A percentile compares a stretch with the other conserved stretches of the same genome.
phyloP scores from a whole-genome alignment of 2,113 vertebrate species.

The Ciconia stormi region DNA sequence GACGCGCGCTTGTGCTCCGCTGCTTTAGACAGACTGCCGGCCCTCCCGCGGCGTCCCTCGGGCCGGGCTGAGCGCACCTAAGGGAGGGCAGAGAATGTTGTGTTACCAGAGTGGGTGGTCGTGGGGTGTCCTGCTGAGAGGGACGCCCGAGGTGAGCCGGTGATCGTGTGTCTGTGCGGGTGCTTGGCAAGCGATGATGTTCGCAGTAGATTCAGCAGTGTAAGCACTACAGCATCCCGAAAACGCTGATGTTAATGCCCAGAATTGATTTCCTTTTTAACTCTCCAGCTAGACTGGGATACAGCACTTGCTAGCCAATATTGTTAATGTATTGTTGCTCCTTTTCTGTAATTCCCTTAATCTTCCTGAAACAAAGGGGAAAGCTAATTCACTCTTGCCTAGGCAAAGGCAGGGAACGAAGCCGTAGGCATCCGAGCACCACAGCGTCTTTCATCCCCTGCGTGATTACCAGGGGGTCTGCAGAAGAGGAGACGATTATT shows the following conservation, averaged over 20 bases:
- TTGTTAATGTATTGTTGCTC: neutral
- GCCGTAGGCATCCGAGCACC: accelerated
- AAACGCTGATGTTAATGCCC: neutral
- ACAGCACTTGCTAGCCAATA: neutral
- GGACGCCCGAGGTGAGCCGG: neutral
- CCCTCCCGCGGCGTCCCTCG: neutral
- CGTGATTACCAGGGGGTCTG: neutral
- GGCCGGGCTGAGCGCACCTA: neutral
- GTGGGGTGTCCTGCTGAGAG: neutral
- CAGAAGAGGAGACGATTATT: neutral
- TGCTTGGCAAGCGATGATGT: neutral
- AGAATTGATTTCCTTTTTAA: neutral
- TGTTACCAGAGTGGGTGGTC: neutral
- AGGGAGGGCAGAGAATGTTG: neutral
- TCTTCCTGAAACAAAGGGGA: neutral
- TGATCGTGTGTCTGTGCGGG: neutral
- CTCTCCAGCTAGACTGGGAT: neutral
- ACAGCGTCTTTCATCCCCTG: neutral
- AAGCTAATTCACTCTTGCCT: neutral
- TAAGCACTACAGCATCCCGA: neutral
- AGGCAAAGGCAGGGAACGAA: neutral
- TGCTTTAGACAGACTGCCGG: neutral
- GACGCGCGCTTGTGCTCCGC: accelerated
- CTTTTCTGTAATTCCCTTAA: neutral
- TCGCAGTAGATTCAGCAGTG: neutral